Evolutionary conservation across 2,888 invertebrate species (phyloP).

Genomic region (Euproctis similis): DNA sequence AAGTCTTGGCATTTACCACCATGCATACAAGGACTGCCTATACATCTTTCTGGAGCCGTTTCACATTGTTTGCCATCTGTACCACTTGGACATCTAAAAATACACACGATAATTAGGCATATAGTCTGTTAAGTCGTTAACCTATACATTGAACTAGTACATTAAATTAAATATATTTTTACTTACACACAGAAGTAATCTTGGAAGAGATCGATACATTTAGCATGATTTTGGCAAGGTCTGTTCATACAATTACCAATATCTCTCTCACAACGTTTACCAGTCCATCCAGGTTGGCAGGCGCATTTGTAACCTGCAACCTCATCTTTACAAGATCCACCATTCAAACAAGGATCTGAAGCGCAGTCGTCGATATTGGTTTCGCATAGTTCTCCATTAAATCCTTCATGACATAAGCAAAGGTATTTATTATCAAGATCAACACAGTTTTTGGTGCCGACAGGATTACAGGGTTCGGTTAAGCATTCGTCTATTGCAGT

Average conservation of each 20-base stretch:
- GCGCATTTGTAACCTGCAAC: slow-evolving; percentile 88
- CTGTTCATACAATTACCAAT: slow-evolving; percentile 89
- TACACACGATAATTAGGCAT: too few relatives aligned
- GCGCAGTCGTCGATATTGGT: slow-evolving; percentile 91
- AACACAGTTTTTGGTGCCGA: slow-evolving; percentile 92
- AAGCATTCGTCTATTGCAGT: slow-evolving; percentile 94
- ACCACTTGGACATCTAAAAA: slow-evolving; percentile 88
- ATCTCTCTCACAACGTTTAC: slow-evolving; percentile 88
- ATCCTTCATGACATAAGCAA: slow-evolving; percentile 93
- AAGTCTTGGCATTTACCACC: slow-evolving; percentile 96
- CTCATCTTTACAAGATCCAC: slow-evolving; percentile 91
- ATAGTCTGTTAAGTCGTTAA: too few relatives aligned
- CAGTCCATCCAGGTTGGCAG: slow-evolving; percentile 91
- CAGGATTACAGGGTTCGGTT: slow-evolving; percentile 91
- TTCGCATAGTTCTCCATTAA: slow-evolving; percentile 88
- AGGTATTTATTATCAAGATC: slow-evolving; percentile 91
- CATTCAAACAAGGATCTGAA: slow-evolving; percentile 89
- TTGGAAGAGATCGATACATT: slow-evolving; percentile 93
- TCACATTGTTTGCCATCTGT: slow-evolving; percentile 98
- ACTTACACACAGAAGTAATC: slow-evolving; percentile 93
- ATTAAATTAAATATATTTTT: too few relatives aligned
- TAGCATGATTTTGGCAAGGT: slow-evolving; percentile 95
- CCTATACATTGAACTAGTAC: too few relatives aligned
- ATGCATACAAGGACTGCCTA: slow-evolving; percentile 96
- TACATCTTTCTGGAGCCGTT: slow-evolving; percentile 95